Conservation (phyloP, 2,113 vertebrate species). For the Anolis sagrei region DNA sequence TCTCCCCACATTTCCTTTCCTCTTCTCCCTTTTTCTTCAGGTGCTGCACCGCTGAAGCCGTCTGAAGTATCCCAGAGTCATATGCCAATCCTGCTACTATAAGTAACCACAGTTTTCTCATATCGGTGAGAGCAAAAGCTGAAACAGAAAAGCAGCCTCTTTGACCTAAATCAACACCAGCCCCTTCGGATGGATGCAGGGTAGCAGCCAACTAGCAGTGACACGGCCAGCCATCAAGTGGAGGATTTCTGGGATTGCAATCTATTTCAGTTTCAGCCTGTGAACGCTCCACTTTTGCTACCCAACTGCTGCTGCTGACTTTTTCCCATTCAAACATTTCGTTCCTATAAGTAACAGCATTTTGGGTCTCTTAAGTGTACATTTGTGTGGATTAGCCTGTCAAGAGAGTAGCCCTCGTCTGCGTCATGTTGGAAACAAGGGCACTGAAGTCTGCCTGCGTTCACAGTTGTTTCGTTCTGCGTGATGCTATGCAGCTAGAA, state of each 20-base stretch:
- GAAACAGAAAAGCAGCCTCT: constrained; percentile 73
- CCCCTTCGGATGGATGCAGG: constrained; percentile 81
- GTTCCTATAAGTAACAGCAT: constrained; percentile 67
- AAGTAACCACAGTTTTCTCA: constrained; percentile 56
- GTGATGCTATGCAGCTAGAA: constrained; percentile 76
- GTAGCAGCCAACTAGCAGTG: constrained; percentile 78
- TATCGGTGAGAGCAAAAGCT: constrained; percentile 71
- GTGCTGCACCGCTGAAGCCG: constrained; percentile 53
- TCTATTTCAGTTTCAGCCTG: constrained; percentile 72
- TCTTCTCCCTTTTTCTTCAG: constrained; percentile 14
- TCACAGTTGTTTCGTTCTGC: constrained; percentile 75
- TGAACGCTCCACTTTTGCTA: constrained; percentile 65
- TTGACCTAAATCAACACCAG: constrained; percentile 85
- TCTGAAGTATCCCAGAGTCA: constrained; percentile 55
- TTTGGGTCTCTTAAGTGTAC: constrained; percentile 63
- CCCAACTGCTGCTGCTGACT: constrained; percentile 65
- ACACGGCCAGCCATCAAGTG: constrained; percentile 83
- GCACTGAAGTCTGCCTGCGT: constrained; percentile 72
- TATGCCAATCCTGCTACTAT: constrained; percentile 39
- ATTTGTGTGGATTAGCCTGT: constrained; percentile 79
- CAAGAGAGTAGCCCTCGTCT: constrained; percentile 73
- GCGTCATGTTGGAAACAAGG: constrained; percentile 75
- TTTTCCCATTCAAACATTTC: constrained; percentile 15
- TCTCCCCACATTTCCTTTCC: not conserved
- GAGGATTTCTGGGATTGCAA: constrained; percentile 77